These are phyloP conservation scores for Pseudochirops corinnae DNA, from an alignment of 2,797 vertebrate genomes.

Conservation along the genomic window DNA sequence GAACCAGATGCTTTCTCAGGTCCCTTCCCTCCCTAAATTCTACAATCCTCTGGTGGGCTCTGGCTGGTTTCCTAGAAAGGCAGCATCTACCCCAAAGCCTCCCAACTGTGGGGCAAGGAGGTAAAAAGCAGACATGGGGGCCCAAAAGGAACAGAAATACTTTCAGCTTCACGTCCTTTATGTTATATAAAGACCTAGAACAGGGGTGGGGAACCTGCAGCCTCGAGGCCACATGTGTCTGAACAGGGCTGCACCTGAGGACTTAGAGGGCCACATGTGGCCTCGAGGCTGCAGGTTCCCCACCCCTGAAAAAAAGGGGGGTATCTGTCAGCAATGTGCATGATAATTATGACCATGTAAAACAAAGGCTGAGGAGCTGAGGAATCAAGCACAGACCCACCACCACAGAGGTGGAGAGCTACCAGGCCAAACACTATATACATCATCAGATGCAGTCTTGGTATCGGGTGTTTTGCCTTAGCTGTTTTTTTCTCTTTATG, in stretches of 20 bases:
- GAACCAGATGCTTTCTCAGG: background rate
- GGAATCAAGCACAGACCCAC: too few relatives aligned
- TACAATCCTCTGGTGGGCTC: background rate
- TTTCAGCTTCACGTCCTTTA: background rate
- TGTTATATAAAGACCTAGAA: background rate
- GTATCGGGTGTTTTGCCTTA: background rate
- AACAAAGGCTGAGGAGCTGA: background rate
- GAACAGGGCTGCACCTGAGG: too few relatives aligned
- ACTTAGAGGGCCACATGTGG: too few relatives aligned
- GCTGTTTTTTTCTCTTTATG: background rate
- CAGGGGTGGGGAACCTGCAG: too few relatives aligned
- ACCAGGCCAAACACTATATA: background rate
- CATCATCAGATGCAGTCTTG: background rate
- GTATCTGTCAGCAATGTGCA: background rate
- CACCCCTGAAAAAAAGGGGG: background rate
- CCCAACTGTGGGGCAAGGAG: background rate
- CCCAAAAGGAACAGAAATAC: background rate
- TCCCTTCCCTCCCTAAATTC: background rate
- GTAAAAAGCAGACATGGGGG: background rate
- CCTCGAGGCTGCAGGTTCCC: too few relatives aligned
- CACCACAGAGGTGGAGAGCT: background rate
- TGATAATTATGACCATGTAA: background rate
- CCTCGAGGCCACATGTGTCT: too few relatives aligned
- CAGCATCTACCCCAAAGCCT: background rate
- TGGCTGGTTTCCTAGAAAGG: background rate